Evolutionary conservation across 2,888 invertebrate species (phyloP).

Genomic region (Drosophila pegasa): DNA sequence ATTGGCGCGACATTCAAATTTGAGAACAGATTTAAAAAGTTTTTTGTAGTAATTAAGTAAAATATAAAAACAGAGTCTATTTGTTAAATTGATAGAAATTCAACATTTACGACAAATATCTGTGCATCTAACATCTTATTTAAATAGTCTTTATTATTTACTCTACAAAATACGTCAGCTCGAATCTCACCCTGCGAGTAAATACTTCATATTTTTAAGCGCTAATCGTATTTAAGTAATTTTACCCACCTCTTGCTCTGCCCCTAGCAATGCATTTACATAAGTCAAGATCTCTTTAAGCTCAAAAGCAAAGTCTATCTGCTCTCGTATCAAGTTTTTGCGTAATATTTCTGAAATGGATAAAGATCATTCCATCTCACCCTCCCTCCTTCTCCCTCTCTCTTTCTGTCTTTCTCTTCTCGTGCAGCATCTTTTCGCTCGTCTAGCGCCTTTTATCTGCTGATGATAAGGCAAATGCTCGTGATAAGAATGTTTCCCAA

Average conservation of each 20-base stretch:
- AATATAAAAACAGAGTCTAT: no score
- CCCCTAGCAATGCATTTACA: not conserved
- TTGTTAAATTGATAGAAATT: not conserved
- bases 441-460: constrained; percentile 27
- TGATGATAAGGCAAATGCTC: constrained; percentile 41
- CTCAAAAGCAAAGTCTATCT: constrained; percentile 30
- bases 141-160: not conserved
- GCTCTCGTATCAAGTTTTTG: constrained; percentile 30
- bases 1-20: not conserved
- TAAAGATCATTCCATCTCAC: not conserved
- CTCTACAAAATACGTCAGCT: not conserved
- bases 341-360: constrained; percentile 29
- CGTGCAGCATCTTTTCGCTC: constrained; percentile 18
- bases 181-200: not conserved
- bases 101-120: not conserved
- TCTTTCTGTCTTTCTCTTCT: not conserved
- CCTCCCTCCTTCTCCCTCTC: not conserved
- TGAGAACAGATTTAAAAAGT: not conserved
- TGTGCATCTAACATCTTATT: not conserved
- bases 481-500: constrained; percentile 42
- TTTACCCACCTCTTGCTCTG: not conserved
- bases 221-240: not conserved
- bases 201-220: not conserved
- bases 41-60: not conserved
- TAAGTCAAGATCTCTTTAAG: constrained; percentile 18